Conservation (phyloP, 1,140 invertebrate genomes). For the Atta cephalotes region DNA sequence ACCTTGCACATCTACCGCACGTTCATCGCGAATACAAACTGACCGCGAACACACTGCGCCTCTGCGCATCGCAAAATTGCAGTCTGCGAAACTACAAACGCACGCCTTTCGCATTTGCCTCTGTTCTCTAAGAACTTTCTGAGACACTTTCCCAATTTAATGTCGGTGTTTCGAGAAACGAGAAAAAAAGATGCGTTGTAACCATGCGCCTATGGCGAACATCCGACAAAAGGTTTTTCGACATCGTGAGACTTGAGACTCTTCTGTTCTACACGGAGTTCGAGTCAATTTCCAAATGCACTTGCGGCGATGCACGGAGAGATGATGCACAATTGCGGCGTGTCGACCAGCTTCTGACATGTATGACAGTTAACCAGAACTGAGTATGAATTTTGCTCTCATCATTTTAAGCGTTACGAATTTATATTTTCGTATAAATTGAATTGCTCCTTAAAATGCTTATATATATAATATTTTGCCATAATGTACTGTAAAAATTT, state of each 20-base stretch:
- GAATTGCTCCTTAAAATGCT: background rate
- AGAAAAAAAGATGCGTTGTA: slow-evolving; percentile 19
- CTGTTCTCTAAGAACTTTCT: background rate
- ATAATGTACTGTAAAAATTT: background rate
- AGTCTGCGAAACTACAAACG: slow-evolving; percentile 28
- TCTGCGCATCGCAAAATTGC: slow-evolving; percentile 19
- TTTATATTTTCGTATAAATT: slow-evolving; percentile 1
- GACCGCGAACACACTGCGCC: slow-evolving; percentile 45
- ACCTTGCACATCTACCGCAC: background rate
- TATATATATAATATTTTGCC: background rate
- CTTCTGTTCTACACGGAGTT: slow-evolving; percentile 33
- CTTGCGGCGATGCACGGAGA: slow-evolving; percentile 57
- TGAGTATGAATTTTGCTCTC: slow-evolving; percentile 17
- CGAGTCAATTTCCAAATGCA: slow-evolving; percentile 37
- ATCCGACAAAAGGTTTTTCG: background rate
- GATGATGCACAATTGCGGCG: slow-evolving; percentile 39
- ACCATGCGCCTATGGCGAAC: background rate
- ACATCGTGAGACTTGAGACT: slow-evolving; percentile 31
- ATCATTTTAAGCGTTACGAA: background rate
- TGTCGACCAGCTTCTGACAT: slow-evolving; percentile 48
- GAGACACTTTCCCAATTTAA: background rate
- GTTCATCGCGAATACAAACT: slow-evolving; percentile 6
- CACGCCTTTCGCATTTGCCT: slow-evolving; percentile 28
- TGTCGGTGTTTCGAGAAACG: background rate
- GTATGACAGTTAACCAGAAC: slow-evolving; percentile 71